Evolutionary conservation across 2,113 vertebrate species (phyloP).

Genomic region (Syngnathus typhle): DNA sequence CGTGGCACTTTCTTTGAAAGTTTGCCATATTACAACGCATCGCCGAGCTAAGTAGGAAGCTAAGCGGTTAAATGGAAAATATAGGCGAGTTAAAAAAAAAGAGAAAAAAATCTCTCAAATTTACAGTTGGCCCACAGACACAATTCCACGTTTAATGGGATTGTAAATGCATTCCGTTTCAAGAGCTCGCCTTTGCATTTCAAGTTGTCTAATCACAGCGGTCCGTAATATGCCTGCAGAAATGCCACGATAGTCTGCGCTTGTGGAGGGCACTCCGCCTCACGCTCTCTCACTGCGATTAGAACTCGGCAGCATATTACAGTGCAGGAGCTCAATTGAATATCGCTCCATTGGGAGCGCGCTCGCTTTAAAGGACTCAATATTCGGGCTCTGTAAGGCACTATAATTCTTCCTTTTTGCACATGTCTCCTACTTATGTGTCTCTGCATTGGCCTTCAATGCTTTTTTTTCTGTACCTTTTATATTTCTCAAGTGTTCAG

Average conservation of each 20-base stretch:
- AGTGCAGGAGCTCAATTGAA: conserved; percentile 48
- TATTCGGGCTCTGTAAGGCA: conserved; percentile 30
- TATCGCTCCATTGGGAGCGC: conserved; percentile 55
- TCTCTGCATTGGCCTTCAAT: neutral
- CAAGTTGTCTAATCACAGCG: conserved; percentile 70
- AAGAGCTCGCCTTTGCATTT: conserved; percentile 69
- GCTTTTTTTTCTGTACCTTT: neutral
- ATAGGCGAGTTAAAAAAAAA: conserved; percentile 36
- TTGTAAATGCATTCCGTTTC: conserved; percentile 74
- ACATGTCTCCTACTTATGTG: conserved; percentile 10
- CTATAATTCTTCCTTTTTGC: conserved; percentile 11
- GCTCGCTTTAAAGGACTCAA: conserved; percentile 47
- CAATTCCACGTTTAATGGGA: conserved; percentile 75
- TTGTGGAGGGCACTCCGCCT: conserved; percentile 60
- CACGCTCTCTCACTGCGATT: conserved; percentile 64
- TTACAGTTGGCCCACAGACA: conserved; percentile 72
- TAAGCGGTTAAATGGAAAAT: conserved; percentile 45
- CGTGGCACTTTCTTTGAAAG: conserved; percentile 50
- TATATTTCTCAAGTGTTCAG: neutral
- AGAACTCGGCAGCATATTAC: conserved; percentile 66
- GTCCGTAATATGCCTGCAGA: conserved; percentile 69
- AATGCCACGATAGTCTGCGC: conserved; percentile 58
- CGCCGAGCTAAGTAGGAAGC: conserved; percentile 42
- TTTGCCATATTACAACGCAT: conserved; percentile 47
- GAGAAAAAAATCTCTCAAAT: conserved; percentile 63